Evolutionary conservation across 2,113 vertebrate genomes (phyloP).

Genomic region (Ictidomys tridecemlineatus): DNA sequence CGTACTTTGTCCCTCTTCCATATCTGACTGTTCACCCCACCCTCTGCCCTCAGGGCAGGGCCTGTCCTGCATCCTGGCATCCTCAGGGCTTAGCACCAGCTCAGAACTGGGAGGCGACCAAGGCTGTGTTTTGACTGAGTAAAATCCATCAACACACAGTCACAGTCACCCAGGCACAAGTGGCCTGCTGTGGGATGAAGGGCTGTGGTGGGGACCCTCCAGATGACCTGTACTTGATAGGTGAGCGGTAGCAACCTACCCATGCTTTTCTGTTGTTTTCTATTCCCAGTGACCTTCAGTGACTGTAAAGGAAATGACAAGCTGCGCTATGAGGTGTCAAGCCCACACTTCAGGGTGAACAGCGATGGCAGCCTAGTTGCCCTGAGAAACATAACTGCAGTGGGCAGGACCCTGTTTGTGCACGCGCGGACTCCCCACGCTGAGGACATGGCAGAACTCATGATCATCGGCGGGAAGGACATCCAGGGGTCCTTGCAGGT

Average conservation of each 20-base stretch:
- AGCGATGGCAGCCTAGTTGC: slow-evolving; percentile 89
- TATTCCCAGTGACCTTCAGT: slow-evolving; percentile 92
- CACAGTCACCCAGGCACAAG: background rate
- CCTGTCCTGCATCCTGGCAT: background rate
- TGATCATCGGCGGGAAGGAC: slow-evolving; percentile 88
- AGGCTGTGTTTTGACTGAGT: background rate
- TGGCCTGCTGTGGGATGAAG: background rate
- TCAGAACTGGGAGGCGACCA: background rate
- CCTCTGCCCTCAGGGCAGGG: no score
- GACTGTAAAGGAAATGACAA: slow-evolving; percentile 95
- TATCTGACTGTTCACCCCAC: background rate
- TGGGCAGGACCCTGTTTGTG: slow-evolving; percentile 90
- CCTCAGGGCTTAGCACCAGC: background rate
- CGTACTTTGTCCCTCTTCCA: background rate
- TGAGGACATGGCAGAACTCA: slow-evolving; percentile 93
- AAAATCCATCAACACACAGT: background rate
- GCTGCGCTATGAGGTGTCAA: slow-evolving; percentile 93
- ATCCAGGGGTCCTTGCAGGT: slow-evolving; percentile 90
- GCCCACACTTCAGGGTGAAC: slow-evolving; percentile 93
- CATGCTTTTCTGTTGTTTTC: background rate
- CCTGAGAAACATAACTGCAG: slow-evolving; percentile 87
- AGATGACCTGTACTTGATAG: no score
- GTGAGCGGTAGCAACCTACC: background rate
- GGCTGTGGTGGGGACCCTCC: rapidly evolving
- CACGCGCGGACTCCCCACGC: slow-evolving; percentile 89